Evolutionary conservation across 1,140 invertebrate species (phyloP).

Genomic region (Drosophila repletoides): DNA sequence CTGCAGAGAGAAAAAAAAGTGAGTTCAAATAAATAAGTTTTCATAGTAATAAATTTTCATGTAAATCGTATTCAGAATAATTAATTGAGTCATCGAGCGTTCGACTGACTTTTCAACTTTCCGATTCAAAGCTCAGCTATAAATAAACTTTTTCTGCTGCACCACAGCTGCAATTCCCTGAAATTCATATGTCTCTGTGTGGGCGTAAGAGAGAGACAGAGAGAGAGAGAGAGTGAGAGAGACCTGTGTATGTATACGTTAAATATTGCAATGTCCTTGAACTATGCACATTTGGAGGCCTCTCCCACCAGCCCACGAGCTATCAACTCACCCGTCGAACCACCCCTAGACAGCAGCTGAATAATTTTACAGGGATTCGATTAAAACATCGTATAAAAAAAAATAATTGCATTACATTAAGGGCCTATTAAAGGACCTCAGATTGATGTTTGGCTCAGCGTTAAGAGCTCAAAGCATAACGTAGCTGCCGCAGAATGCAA

Average conservation of each 20-base stretch:
- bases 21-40: too few species aligned
- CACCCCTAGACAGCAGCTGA: slow-evolving; percentile 41
- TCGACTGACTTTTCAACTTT: slow-evolving; percentile 30
- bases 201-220: slow-evolving; percentile 26
- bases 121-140: slow-evolving; percentile 42
- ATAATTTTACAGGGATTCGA: slow-evolving; percentile 72
- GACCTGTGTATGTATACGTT: slow-evolving; percentile 64
- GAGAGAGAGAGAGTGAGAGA: not conserved
- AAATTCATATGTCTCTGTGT: slow-evolving; percentile 30
- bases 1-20: slow-evolving; percentile 33
- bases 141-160: slow-evolving; percentile 59
- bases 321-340: slow-evolving; percentile 19
- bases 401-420: slow-evolving; percentile 69
- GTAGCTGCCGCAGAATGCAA: slow-evolving; percentile 37
- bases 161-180: slow-evolving; percentile 23
- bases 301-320: slow-evolving; percentile 12
- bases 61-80: too few species aligned
- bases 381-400: slow-evolving; percentile 55
- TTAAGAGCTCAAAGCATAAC: slow-evolving; percentile 18
- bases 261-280: slow-evolving; percentile 78
- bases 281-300: slow-evolving; percentile 73
- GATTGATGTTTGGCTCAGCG: slow-evolving; percentile 27
- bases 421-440: slow-evolving; percentile 43
- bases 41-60: too few species aligned
- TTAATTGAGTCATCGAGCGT: not conserved